Conservation (phyloP, 2,113 vertebrate species). For the Misgurnus anguillicaudatus region DNA sequence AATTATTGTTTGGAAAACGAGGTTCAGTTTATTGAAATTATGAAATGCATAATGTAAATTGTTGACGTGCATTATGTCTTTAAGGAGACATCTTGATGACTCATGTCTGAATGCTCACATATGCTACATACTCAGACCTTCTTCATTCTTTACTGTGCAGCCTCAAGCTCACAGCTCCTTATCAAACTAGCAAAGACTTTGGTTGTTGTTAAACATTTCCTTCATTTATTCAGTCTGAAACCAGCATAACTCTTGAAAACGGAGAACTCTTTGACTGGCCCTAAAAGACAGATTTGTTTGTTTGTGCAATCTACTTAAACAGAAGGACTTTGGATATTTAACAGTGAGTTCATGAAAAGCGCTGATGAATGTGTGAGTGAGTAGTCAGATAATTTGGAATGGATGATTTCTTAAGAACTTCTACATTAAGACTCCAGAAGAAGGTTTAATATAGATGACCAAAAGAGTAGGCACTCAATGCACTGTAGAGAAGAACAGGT, state of each 20-base stretch:
- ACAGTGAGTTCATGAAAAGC: slow-evolving; percentile 28
- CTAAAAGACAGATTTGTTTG: background rate
- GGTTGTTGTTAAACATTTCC: background rate
- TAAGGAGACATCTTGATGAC: slow-evolving; percentile 30
- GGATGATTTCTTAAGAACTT: slow-evolving; percentile 14
- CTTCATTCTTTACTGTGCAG: slow-evolving; percentile 10
- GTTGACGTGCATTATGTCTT: background rate
- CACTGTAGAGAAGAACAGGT: slow-evolving; percentile 3
- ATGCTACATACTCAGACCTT: slow-evolving; percentile 11
- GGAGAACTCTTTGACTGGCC: background rate
- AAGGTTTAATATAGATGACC: slow-evolving; percentile 29
- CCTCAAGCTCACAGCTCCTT: slow-evolving; percentile 19
- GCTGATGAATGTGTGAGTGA: slow-evolving; percentile 6
- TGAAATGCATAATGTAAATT: too few relatives aligned
- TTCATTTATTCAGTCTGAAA: background rate
- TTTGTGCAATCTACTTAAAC: slow-evolving; percentile 3
- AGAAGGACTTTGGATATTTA: slow-evolving; percentile 1
- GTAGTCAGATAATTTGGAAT: background rate
- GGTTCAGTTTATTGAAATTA: too few relatives aligned
- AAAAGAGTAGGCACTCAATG: background rate
- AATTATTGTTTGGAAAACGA: too few relatives aligned
- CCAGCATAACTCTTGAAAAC: too few relatives aligned
- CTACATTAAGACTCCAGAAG: background rate
- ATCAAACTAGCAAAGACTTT: background rate
- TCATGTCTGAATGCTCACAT: slow-evolving; percentile 35